Percentiles rank a stretch among this genome's conserved stretches.
phyloP scores from a whole-genome alignment of 2,797 vertebrate genomes.

The Darevskia nairensis region DNA sequence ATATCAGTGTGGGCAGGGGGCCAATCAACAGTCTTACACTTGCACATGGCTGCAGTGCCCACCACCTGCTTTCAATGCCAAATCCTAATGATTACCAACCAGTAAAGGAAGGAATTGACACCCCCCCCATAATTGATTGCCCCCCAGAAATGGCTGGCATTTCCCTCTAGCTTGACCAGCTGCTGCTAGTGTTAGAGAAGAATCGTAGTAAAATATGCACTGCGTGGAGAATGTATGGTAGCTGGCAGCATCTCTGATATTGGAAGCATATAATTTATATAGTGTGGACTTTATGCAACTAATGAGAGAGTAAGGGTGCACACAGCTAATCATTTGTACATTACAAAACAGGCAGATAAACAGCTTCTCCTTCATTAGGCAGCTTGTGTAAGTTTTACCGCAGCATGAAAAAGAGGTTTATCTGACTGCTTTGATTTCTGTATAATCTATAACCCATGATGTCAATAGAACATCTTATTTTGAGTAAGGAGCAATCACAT shows the following conservation, averaged over 20 bases:
- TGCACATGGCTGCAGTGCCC: background rate
- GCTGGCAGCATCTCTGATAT: background rate
- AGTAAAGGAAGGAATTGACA: background rate
- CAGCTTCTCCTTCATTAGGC: background rate
- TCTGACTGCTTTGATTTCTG: background rate
- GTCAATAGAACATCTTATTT: background rate
- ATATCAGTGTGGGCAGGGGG: background rate
- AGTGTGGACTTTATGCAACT: background rate
- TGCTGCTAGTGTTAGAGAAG: background rate
- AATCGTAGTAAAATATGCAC: background rate
- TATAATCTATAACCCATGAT: background rate
- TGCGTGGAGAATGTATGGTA: background rate
- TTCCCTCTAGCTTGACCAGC: background rate
- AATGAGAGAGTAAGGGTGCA: background rate
- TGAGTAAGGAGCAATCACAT: constrained; percentile 23
- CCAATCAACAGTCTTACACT: background rate
- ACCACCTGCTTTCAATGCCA: background rate
- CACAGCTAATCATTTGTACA: background rate
- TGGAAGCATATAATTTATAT: background rate
- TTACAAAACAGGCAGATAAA: background rate
- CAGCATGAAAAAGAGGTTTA: background rate
- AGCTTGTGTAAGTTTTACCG: background rate
- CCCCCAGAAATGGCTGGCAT: background rate
- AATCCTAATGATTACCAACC: background rate
- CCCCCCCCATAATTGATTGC: background rate